phyloP scores from a whole-genome alignment of 2,797 vertebrate species.

The Poecilia velifera region DNA sequence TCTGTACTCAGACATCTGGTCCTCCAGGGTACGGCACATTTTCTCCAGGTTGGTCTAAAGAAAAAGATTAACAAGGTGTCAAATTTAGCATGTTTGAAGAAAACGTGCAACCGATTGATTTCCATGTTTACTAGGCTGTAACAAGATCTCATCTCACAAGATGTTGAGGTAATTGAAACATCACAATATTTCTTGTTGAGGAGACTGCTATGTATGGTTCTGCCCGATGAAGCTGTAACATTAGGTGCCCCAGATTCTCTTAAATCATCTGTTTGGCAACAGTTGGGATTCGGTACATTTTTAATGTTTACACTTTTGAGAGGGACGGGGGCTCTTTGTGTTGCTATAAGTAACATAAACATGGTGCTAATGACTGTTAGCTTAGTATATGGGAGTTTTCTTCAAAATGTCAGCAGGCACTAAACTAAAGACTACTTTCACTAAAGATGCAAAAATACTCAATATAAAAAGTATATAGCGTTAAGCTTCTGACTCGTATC shows the following conservation, averaged over 20 bases:
- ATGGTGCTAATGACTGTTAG: not conserved
- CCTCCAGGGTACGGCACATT: slow-evolving; percentile 87
- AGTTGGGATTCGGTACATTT: no score
- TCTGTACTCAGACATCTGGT: slow-evolving; percentile 86
- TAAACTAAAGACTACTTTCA: not conserved
- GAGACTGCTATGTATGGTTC: not conserved
- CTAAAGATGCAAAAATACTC: not conserved
- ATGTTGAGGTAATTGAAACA: not conserved
- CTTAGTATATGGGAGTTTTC: not conserved
- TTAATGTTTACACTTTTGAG: no score
- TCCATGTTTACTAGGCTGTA: not conserved
- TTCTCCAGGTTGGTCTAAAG: slow-evolving; percentile 86
- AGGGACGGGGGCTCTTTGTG: not conserved
- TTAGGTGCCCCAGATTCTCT: no score
- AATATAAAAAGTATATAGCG: not conserved
- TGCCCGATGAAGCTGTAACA: not conserved
- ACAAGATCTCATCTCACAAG: no score
- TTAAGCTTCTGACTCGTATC: not conserved
- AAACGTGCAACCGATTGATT: not conserved
- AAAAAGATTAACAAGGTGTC: not conserved
- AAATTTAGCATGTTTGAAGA: not conserved
- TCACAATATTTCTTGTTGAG: not conserved
- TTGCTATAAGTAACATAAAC: not conserved
- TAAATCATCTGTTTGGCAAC: no score
- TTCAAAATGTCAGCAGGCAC: not conserved